Base-by-base conservation (phyloP, 2,113 vertebrate genomes). In the Haemorhous mexicanus region DNA sequence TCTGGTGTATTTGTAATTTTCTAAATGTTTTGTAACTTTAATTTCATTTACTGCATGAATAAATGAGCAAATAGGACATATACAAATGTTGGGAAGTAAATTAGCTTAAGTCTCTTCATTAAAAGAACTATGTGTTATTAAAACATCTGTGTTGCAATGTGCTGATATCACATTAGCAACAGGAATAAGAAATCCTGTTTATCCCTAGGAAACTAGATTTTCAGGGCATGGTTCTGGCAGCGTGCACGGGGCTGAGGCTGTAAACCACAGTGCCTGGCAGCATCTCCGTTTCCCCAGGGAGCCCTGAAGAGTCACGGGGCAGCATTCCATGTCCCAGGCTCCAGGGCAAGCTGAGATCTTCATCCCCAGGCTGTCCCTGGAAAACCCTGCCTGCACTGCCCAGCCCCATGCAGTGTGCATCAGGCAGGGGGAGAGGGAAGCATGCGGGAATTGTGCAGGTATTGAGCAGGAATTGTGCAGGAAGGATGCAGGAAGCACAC, bases 11-110 rank as follows among this genome's bases (percentile, higher is more conserved):
- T 76, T 70, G 35, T 41, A 74, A 49, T 92, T 84, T 95, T 78
- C 46, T 61, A 56, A 76, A 78, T 22, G 39, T 62, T 90, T 70
- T 32, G 52, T 47, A 81, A 64, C 66, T 63, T 84, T 76, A 16
- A 59, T 92, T 87, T 53, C 55, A 83, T 93, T 90, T 87, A 16
- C 77, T 93, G 90, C 78, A 78, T 27, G 84, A 88, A 75, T 87
- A 93, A 96, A 89, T 93, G 69, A 87, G 89, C 79, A 95, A 95
- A 95, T 64, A 67, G 30, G 82, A 53, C 91, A 88, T 43, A 72
- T 17, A 91, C 39, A 77, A 95, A 89, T 66, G 68, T 11, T 46
- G 90, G 78, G 73, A 94, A 87, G 35, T 37, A 91, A 94, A 94
- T 90, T 62, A 93, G 50, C 72, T 94, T 87, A 93, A 91, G 76